phyloP scores from a whole-genome alignment of 2,113 vertebrate species.

The Onychostoma macrolepis region DNA sequence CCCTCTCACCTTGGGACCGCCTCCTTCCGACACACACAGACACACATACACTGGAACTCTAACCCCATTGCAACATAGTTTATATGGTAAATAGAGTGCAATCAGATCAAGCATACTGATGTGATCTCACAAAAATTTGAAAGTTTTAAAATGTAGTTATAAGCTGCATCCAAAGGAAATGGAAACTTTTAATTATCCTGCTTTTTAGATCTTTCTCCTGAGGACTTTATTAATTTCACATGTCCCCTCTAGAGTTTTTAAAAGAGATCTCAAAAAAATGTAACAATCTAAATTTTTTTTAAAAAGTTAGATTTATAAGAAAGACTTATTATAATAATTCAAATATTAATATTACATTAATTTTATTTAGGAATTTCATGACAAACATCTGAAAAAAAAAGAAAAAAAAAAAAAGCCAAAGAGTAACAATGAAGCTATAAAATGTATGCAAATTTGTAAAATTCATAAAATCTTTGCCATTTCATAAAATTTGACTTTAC shows the following conservation, averaged over 20 bases:
- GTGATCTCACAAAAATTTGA: constrained; percentile 2
- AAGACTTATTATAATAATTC: background rate
- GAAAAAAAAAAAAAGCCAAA: background rate
- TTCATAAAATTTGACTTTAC: background rate
- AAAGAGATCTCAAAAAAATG: background rate
- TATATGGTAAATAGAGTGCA: constrained; percentile 63
- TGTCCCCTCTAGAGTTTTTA: background rate
- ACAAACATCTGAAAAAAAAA: background rate
- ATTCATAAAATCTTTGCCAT: background rate
- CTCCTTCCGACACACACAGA: constrained; percentile 36
- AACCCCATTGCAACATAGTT: constrained; percentile 52
- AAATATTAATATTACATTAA: background rate
- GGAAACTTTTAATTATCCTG: background rate
- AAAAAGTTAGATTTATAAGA: background rate
- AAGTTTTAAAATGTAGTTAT: background rate
- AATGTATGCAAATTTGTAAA: too few relatives aligned
- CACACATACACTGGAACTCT: background rate
- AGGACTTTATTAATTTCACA: background rate
- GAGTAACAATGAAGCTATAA: background rate
- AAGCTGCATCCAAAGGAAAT: background rate
- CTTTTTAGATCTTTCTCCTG: background rate
- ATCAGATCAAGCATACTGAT: constrained; percentile 29
- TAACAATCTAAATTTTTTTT: too few relatives aligned
- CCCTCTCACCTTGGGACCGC: constrained; percentile 43
- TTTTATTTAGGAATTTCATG: background rate